phyloP scores from a whole-genome alignment of 2,888 invertebrate species.

The Drosophila diplacantha region DNA sequence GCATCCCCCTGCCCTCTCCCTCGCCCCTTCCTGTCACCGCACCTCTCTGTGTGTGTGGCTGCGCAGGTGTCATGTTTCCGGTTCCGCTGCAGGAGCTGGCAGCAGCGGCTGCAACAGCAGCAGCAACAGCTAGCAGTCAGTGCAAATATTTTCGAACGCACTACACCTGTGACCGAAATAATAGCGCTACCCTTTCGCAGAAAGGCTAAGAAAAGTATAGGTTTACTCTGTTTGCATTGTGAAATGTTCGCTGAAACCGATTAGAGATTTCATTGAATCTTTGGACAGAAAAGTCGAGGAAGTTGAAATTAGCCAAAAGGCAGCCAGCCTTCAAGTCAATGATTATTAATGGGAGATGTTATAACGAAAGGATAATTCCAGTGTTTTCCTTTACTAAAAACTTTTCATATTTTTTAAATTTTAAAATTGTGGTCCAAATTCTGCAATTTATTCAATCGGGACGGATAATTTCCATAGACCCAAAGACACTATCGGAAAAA shows the following conservation, averaged over 20 bases:
- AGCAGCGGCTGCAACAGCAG: conserved; percentile 16
- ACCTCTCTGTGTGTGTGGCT: conserved; percentile 27
- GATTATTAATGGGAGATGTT: too few relatives aligned
- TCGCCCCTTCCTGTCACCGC: not conserved
- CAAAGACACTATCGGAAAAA: too few relatives aligned
- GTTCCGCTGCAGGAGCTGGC: conserved; percentile 56
- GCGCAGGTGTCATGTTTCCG: conserved; percentile 70
- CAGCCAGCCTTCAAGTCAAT: too few relatives aligned
- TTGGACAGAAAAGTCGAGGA: too few relatives aligned
- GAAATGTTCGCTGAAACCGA: not conserved
- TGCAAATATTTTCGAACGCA: conserved; percentile 63
- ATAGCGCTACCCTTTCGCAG: not conserved
- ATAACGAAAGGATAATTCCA: too few relatives aligned
- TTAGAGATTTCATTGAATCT: too few relatives aligned
- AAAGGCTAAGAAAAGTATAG: not conserved
- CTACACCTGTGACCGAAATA: conserved; percentile 8
- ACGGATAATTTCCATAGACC: too few relatives aligned
- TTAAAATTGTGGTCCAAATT: too few relatives aligned
- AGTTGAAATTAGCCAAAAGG: not conserved
- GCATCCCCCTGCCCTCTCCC: conserved; percentile 7
- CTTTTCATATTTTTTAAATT: too few relatives aligned
- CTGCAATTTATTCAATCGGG: too few relatives aligned
- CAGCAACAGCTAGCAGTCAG: conserved; percentile 40
- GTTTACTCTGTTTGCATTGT: not conserved
- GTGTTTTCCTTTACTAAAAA: too few relatives aligned